Percentiles rank a stretch among this genome's conserved stretches.
These are phyloP conservation scores for Drosophila arizonae DNA, from an alignment of 1,140 invertebrate genomes.

Conservation along the genomic window DNA sequence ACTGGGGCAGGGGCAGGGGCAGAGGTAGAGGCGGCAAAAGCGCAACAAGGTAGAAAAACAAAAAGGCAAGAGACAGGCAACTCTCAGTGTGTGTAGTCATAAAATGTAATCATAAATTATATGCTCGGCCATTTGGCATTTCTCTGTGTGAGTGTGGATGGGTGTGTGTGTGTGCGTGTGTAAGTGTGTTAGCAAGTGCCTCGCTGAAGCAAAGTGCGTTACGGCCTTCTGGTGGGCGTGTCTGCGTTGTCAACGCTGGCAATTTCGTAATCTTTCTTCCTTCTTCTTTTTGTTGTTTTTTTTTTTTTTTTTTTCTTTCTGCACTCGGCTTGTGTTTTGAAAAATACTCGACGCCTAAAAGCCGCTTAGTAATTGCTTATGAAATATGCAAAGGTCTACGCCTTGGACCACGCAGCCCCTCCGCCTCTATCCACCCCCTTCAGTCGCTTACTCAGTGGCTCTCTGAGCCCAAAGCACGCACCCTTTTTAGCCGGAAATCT, in stretches of 20 bases:
- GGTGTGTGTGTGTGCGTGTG: conserved; percentile 4
- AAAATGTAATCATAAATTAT: conserved; percentile 79
- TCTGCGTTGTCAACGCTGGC: conserved; percentile 52
- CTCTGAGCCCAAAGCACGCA: conserved; percentile 42
- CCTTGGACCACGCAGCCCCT: conserved; percentile 31
- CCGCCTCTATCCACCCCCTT: neutral
- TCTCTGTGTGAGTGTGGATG: conserved; percentile 20
- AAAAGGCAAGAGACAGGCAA: conserved; percentile 8
- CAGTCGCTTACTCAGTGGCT: neutral
- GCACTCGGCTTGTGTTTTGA: conserved; percentile 33
- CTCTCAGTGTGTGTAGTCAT: conserved; percentile 48
- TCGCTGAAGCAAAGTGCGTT: conserved; percentile 27
- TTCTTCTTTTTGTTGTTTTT: conserved; percentile 2
- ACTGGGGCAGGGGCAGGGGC: conserved; percentile 10
- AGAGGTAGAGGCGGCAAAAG: neutral
- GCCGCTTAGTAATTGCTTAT: conserved; percentile 79
- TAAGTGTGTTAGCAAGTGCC: conserved; percentile 3
- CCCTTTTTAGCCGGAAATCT: conserved; percentile 71
- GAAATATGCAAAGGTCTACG: conserved; percentile 72
- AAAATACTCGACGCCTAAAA: conserved; percentile 63
- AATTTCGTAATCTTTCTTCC: conserved; percentile 41
- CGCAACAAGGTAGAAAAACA: conserved; percentile 15
- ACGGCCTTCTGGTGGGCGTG: conserved; percentile 38
- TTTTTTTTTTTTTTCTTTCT: conserved; percentile 7
- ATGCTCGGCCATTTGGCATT: conserved; percentile 49